Evolutionary conservation across 23 tunicate genomes (phyloP).

Genomic region (Halocynthia roretzi): DNA sequence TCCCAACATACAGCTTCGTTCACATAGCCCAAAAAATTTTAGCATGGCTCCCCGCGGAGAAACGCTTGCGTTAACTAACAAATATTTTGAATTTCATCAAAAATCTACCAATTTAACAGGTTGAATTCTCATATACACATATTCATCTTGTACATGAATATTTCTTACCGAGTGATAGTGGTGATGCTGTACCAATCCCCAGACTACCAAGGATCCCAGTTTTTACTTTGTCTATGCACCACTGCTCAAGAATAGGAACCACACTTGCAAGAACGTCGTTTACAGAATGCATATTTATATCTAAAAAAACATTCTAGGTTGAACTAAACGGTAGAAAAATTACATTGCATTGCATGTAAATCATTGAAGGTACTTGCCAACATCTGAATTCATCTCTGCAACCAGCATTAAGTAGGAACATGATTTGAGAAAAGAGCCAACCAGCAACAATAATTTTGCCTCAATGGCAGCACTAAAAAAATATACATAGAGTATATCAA

Average conservation of each 20-base stretch:
- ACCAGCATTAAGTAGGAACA: slow-evolving; percentile 19
- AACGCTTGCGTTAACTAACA: too few relatives aligned
- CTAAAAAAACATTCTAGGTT: slow-evolving; percentile 5
- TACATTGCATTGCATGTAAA: not conserved
- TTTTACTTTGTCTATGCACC: slow-evolving; percentile 55
- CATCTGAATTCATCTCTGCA: slow-evolving; percentile 19
- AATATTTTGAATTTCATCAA: too few relatives aligned
- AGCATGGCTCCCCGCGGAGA: too few relatives aligned
- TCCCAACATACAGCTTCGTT: too few relatives aligned
- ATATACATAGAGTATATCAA: not conserved
- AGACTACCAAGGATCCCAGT: slow-evolving; percentile 70
- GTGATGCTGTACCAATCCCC: slow-evolving; percentile 71
- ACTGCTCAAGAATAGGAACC: slow-evolving; percentile 48
- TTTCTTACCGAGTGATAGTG: slow-evolving; percentile 34
- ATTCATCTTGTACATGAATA: too few relatives aligned
- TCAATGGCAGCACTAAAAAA: slow-evolving; percentile 23
- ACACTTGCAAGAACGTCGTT: slow-evolving; percentile 30
- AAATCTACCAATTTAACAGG: too few relatives aligned
- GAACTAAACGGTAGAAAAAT: not conserved
- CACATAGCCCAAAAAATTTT: too few relatives aligned
- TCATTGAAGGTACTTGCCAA: slow-evolving; percentile 24
- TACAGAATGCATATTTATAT: slow-evolving; percentile 33
- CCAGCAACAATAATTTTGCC: slow-evolving; percentile 35
- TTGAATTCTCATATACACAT: too few relatives aligned
- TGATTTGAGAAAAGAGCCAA: slow-evolving; percentile 46